Base-by-base conservation (phyloP, 92 coral and sea anemone genomes). In the Parazoanthus swiftii region DNA sequence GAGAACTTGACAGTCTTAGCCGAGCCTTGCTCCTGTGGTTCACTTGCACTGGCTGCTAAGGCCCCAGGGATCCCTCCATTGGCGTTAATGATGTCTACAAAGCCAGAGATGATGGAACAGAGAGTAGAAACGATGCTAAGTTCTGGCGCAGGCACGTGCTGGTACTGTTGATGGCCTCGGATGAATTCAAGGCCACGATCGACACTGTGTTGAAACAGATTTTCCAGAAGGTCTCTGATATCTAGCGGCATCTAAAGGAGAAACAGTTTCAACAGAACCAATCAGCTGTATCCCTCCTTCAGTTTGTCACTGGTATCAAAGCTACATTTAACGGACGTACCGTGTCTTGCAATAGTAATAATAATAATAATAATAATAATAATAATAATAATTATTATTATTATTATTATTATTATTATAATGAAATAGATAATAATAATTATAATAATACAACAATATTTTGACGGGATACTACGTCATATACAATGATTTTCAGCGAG, bases 171-270 rank as follows among this genome's bases (percentile, higher is more conserved):
- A 89, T 95, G 90, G 7, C 82, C 82, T n/a, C 92, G 85, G 21
- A 91, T 81, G 88, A 97, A 97, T 21, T 88, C 84, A 26, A 95
- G 90, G n/a, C 98, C 99, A 15, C 74, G 92, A 82, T 95, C 96
- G 11, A 95, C 74, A 77, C 93, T 93, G 89, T 89, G 93, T 37
- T 92, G 94, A 77, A 95, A 97, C 73, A 97, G 58, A 39, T 88
- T 74, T 65, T 83, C 76, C 16, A 97, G 91, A 79, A 92, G 94
- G 71, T 94, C 92, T 21, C 92, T 80, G 10, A 89, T 86, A 35
- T 89, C 89, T 56, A 83, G 43, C n/a, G 95, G 96, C 48, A 95
- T 72, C 99, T 97, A 68, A 33, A 23, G 46, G 63, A 56, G 74
- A 25, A 63, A 37, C 10, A 80, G 59, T 54, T 54, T 54, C 59